Percentiles rank a stretch among this genome's conserved stretches.
phyloP scores from a whole-genome alignment of 2,113 vertebrate species.

The Myrmecobius fasciatus region DNA sequence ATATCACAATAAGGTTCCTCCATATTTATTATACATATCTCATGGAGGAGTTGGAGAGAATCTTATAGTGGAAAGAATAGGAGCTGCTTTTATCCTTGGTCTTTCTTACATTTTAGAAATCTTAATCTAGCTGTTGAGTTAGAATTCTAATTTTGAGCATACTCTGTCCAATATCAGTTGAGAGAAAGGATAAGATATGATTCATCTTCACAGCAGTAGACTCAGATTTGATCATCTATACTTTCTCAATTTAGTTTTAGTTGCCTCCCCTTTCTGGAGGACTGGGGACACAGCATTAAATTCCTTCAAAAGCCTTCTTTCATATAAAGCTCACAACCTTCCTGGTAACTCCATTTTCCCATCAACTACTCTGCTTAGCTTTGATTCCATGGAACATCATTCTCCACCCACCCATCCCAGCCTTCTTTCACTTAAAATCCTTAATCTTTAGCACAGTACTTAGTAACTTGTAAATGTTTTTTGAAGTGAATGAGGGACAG shows the following conservation, averaged over 20 bases:
- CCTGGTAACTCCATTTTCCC: neutral
- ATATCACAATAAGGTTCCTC: too few species aligned
- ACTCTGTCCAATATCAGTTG: neutral
- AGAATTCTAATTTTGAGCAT: neutral
- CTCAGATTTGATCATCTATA: neutral
- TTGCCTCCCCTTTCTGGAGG: accelerated
- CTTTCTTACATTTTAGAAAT: neutral
- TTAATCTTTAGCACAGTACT: neutral
- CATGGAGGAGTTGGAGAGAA: neutral
- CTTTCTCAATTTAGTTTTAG: neutral
- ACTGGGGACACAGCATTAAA: neutral
- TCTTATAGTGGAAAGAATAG: too few species aligned
- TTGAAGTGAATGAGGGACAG: neutral
- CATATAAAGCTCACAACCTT: too few species aligned
- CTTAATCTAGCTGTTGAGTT: neutral
- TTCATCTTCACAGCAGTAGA: neutral
- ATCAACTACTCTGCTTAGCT: neutral
- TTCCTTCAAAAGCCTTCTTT: neutral
- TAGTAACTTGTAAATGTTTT: neutral
- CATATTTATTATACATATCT: neutral
- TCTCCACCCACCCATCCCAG: neutral
- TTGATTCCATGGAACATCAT: neutral
- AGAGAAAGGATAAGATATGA: neutral
- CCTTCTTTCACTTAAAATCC: neutral
- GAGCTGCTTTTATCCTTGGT: neutral